These are phyloP conservation scores for Ennomos fuscantarius DNA, from an alignment of 2,888 invertebrate species.

Conservation along the genomic window DNA sequence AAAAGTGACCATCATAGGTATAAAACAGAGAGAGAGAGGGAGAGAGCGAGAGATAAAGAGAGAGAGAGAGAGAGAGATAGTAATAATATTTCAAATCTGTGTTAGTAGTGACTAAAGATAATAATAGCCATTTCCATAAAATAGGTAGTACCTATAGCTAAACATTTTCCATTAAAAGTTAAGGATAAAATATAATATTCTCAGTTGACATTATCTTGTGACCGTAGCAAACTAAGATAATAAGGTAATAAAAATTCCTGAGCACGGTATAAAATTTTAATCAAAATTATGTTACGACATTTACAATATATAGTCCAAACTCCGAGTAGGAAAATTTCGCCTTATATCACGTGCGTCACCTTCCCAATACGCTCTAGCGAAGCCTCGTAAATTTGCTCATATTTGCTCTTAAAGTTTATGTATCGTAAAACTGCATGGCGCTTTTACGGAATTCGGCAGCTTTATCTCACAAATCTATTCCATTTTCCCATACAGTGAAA, in stretches of 20 bases:
- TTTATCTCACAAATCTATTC: constrained; percentile 47
- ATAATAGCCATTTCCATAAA: no score
- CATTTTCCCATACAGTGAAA: constrained; percentile 33
- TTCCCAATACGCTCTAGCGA: constrained; percentile 47
- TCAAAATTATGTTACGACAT: constrained; percentile 41
- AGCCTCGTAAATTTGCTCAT: constrained; percentile 49
- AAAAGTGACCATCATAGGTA: no score
- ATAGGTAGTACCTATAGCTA: not conserved
- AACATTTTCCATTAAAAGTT: constrained; percentile 2
- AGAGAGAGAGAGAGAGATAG: no score
- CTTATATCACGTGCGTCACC: constrained; percentile 41
- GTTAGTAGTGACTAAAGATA: no score
- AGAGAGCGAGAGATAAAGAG: no score
- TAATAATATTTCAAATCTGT: no score
- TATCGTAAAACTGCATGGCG: constrained; percentile 60
- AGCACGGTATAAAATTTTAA: constrained; percentile 44
- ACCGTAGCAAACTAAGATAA: constrained; percentile 37
- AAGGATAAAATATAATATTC: constrained; percentile 16
- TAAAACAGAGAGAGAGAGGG: no score
- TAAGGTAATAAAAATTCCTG: constrained; percentile 40
- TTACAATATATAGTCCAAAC: constrained; percentile 35
- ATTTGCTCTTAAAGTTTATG: constrained; percentile 59
- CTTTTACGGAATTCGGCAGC: constrained; percentile 50
- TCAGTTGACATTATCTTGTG: constrained; percentile 26
- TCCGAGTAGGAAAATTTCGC: constrained; percentile 29